Evolutionary conservation across 2,113 vertebrate species (phyloP).

Genomic region (Melanotaenia duboulayi): DNA sequence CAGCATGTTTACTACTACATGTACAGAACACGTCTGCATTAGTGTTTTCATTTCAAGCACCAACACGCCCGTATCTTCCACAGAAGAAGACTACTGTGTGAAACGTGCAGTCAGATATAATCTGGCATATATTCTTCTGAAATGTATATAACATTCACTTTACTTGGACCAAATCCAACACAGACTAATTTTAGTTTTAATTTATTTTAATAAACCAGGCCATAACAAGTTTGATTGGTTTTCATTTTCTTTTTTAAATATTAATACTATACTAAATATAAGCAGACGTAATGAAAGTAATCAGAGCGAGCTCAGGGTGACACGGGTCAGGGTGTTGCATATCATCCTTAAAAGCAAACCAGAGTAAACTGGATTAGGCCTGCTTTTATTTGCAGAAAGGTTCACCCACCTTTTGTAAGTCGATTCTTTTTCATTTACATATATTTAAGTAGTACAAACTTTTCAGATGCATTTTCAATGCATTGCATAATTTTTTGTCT

Average conservation of each 20-base stretch:
- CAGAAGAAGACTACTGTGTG: not conserved
- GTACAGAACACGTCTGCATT: not conserved
- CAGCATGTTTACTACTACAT: slow-evolving; percentile 1
- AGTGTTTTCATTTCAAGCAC: slow-evolving; percentile 24
- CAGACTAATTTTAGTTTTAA: not conserved
- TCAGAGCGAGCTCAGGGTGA: not conserved
- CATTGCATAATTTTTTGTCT: not conserved
- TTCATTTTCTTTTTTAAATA: slow-evolving; percentile 5
- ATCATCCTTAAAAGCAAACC: slow-evolving; percentile 1
- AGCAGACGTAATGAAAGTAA: not conserved
- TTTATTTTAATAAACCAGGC: not conserved
- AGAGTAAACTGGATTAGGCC: slow-evolving; percentile 17
- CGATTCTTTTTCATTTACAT: not conserved
- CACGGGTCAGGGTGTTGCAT: not conserved
- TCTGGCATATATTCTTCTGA: not conserved
- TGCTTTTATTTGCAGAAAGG: slow-evolving; percentile 31
- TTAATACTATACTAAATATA: too few relatives aligned
- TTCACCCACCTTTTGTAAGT: slow-evolving; percentile 6
- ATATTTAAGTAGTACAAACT: not conserved
- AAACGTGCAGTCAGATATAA: not conserved
- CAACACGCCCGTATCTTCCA: slow-evolving; percentile 1
- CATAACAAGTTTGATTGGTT: not conserved
- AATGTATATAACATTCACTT: not conserved
- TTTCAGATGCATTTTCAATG: too few relatives aligned
- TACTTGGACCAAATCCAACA: not conserved